Evolutionary conservation across 2,888 invertebrate species (phyloP), one percentile per base, ranked within the genome.

Genomic region (Tenthredo scrophulariae): DNA sequence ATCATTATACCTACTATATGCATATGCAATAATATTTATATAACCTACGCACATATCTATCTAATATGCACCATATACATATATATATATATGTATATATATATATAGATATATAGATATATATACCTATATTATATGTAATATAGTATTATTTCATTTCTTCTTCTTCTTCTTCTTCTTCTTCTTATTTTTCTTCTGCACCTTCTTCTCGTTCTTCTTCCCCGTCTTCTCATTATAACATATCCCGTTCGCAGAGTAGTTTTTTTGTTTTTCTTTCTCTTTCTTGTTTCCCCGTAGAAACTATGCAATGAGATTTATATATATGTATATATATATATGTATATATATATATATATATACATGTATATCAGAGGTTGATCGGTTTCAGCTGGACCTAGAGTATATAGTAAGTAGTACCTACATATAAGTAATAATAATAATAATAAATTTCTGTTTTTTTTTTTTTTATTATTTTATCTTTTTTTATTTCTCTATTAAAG

Each of bases 21-120:
- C n/a, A 70, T 70, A 70, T 70, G 70, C n/a, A 70, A 46, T 37
- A 70, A 62, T 62, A 62, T 26, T 26, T 62, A 13, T 62, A 26
- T 62, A 62, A 10, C 26, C 26, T 26, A 62, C n/a, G 46, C 46
- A 58, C 5, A 54, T 58, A 62, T 9, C 4, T 9, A 50, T 5
- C 18, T 50, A n/a, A n/a, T n/a, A 54, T 54, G 18, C 0, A 50
- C 18, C 7, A 15, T 50, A 50, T 46, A 40, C 1, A 7, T 40
- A 40, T 40, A 40, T 10, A 40, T 9, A 40, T 10, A 40, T 40
- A 40, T 40, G 1, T 9, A 9, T 1, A 40, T 40, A 43, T 10
- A 43, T 43, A 43, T 7, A 40, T 40, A 40, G 7, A 9, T 40
- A 1, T 33, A 33, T 33, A 33, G 7, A 40, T 0, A 40, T 13